Conservation (phyloP, 2,113 vertebrate species). For the Kobus ellipsiprymnus region DNA sequence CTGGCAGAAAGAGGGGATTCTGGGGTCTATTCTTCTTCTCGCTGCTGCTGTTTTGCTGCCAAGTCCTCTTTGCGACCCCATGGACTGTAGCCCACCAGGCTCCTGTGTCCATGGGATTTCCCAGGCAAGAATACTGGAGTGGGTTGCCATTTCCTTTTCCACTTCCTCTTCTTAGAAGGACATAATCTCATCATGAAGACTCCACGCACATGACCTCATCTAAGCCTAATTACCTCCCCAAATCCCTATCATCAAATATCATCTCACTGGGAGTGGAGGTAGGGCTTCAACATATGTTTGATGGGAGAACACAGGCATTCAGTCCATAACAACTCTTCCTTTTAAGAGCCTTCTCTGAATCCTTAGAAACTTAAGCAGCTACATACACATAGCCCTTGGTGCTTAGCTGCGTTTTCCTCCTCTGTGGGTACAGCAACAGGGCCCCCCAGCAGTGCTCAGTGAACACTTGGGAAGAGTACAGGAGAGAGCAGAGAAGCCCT, state of each 20-base stretch:
- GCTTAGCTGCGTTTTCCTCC: background rate
- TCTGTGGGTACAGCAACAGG: background rate
- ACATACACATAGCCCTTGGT: accelerated
- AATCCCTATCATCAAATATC: background rate
- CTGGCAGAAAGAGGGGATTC: background rate
- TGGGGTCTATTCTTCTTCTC: background rate
- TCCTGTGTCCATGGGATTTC: background rate
- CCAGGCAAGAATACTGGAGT: background rate
- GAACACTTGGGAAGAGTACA: background rate
- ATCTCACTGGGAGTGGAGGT: background rate
- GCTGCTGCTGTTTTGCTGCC: background rate
- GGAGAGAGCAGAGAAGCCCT: background rate
- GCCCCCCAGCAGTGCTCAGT: background rate
- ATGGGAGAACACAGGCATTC: background rate
- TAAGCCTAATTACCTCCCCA: background rate
- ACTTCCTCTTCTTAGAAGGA: background rate
- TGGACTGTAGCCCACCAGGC: background rate
- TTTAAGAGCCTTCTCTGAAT: background rate
- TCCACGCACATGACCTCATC: background rate
- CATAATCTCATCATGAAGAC: background rate
- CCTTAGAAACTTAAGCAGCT: background rate
- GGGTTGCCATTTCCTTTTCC: background rate
- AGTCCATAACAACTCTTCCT: background rate
- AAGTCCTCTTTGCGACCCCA: background rate
- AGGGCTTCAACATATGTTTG: background rate